phyloP scores from a whole-genome alignment of 2,888 invertebrate genomes.

The Hartigia nigra region DNA sequence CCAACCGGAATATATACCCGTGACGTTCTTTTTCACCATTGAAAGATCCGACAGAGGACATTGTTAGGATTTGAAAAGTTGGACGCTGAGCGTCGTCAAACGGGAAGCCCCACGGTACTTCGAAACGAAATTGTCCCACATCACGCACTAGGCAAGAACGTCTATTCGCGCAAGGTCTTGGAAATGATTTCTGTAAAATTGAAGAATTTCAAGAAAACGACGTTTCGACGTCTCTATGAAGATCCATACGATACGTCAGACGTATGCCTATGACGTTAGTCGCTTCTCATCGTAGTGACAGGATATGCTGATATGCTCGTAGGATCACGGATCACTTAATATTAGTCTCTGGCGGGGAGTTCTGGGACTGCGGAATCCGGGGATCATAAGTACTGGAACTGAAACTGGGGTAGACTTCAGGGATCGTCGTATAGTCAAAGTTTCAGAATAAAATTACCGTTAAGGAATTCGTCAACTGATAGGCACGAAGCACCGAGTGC shows the following conservation, averaged over 20 bases:
- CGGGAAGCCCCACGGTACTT: not conserved
- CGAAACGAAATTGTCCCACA: not conserved
- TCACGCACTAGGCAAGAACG: not conserved
- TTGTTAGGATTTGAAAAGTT: not conserved
- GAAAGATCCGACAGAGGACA: not conserved
- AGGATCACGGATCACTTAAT: slow-evolving; percentile 16
- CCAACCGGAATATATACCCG: not conserved
- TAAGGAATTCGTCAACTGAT: slow-evolving; percentile 53
- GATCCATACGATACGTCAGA: not conserved
- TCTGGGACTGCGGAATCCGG: not conserved
- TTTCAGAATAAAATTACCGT: slow-evolving; percentile 53
- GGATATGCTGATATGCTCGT: not conserved
- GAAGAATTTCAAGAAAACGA: not conserved
- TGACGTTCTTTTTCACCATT: not conserved
- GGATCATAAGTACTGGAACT: not conserved
- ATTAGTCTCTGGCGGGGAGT: slow-evolving; percentile 16
- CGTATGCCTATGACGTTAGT: not conserved
- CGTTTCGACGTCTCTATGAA: not conserved
- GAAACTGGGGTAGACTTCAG: not conserved
- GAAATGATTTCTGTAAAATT: not conserved
- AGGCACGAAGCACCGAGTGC: slow-evolving; percentile 25
- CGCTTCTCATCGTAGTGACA: not conserved
- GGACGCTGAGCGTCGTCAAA: not conserved
- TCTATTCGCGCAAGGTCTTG: not conserved
- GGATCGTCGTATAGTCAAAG: slow-evolving; percentile 26